phyloP scores from a whole-genome alignment of 2,113 vertebrate species.

The Puntigrus tetrazona region DNA sequence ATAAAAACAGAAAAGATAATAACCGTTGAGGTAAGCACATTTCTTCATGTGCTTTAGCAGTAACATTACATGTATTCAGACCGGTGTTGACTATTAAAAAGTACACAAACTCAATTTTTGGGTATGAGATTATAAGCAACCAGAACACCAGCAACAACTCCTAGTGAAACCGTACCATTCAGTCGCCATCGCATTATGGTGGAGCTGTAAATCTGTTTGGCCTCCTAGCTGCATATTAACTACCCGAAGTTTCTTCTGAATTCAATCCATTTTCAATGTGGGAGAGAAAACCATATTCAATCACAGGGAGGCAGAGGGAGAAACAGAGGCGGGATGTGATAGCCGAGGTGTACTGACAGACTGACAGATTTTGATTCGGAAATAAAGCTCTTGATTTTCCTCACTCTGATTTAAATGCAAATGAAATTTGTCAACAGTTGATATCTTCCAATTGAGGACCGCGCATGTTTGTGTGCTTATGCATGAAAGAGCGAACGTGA shows the following conservation, averaged over 20 bases:
- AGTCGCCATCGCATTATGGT: too few species aligned
- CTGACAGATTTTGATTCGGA: slow-evolving; percentile 9
- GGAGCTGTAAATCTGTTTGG: neutral
- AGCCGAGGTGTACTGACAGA: slow-evolving; percentile 7
- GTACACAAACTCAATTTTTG: neutral
- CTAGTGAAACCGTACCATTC: too few species aligned
- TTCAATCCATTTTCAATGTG: neutral
- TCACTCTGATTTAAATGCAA: slow-evolving; percentile 51
- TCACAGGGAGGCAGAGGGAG: neutral
- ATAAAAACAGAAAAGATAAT: neutral
- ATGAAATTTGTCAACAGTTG: slow-evolving; percentile 45
- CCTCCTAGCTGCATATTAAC: neutral
- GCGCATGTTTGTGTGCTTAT: neutral
- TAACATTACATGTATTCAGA: neutral
- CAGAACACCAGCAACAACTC: too few species aligned
- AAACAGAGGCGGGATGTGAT: neutral
- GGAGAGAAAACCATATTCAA: neutral
- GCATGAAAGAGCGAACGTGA: neutral
- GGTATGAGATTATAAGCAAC: too few species aligned
- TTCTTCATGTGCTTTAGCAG: neutral
- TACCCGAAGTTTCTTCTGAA: neutral
- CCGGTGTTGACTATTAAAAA: neutral
- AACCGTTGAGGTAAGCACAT: neutral
- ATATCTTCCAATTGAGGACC: neutral
- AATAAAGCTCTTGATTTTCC: slow-evolving; percentile 29